phyloP scores from a whole-genome alignment of 2,113 vertebrate genomes.

The Gobiocypris rarus region DNA sequence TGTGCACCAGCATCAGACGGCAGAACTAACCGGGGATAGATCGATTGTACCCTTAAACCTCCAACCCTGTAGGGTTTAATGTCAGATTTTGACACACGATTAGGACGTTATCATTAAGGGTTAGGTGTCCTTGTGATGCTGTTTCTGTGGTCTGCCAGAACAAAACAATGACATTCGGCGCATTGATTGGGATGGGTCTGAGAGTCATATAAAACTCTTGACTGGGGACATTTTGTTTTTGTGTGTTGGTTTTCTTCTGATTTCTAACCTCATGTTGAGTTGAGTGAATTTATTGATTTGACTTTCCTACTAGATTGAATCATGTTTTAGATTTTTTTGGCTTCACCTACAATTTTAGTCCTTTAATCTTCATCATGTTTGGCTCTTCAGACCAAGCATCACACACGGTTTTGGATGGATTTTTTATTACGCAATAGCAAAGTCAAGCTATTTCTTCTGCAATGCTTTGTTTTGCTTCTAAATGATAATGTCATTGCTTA shows the following conservation, averaged over 20 bases:
- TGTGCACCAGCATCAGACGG: not conserved
- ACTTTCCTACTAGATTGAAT: not conserved
- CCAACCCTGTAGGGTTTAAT: not conserved
- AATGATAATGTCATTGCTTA: not conserved
- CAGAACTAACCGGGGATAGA: not conserved
- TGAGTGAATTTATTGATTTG: not conserved
- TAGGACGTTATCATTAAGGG: not conserved
- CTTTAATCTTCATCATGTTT: not conserved
- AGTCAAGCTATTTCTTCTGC: not conserved
- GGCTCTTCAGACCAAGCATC: not conserved
- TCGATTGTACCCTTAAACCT: not conserved
- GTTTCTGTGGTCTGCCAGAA: not conserved
- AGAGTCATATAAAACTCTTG: not conserved
- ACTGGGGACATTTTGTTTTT: not conserved
- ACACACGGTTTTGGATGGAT: not conserved
- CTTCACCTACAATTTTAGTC: not conserved
- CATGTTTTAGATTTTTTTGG: not conserved
- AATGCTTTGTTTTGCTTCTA: not conserved
- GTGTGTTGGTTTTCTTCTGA: not conserved
- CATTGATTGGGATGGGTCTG: conserved; percentile 5
- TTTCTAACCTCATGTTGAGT: not conserved
- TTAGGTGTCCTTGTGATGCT: not conserved
- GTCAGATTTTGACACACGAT: conserved; percentile 3
- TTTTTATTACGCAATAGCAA: not conserved
- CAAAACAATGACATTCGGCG: not conserved